These are phyloP conservation scores for Trogon surrucura DNA, from an alignment of 2,113 vertebrate genomes.

Conservation along the genomic window DNA sequence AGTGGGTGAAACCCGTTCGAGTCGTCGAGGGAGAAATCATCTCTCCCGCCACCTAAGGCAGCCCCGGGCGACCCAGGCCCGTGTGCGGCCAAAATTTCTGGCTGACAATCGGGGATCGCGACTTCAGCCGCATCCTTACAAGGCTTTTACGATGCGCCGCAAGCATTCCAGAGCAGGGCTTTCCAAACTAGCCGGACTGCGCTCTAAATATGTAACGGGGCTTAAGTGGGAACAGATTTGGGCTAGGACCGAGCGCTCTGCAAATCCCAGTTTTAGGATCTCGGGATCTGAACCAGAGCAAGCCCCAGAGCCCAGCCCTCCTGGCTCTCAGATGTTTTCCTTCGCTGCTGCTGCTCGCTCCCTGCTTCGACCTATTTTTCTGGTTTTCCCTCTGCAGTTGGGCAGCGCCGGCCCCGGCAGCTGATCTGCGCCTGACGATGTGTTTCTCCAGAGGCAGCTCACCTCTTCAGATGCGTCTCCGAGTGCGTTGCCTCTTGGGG, in stretches of 20 bases:
- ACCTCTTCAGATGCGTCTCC: background rate
- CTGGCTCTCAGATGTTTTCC: rapidly evolving
- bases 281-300: background rate
- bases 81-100: background rate
- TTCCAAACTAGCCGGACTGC: background rate
- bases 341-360: background rate
- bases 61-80: background rate
- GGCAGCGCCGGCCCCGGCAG: background rate
- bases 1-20: background rate
- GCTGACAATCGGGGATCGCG: background rate
- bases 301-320: background rate
- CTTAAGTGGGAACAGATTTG: background rate
- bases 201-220: rapidly evolving
- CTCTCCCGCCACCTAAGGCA: background rate
- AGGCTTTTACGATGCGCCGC: background rate
- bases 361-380: background rate
- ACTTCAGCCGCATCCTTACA: background rate
- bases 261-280: background rate
- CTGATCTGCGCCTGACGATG: background rate
- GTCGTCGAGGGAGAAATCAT: background rate
- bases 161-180: background rate
- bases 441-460: background rate
- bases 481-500: no score
- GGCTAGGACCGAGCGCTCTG: background rate
- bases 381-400: background rate